A percentile compares a stretch with the other conserved stretches of the same genome.
Evolutionary conservation across 2,888 invertebrate genomes (phyloP).

Genomic region (Macrosoma leucophasiata): DNA sequence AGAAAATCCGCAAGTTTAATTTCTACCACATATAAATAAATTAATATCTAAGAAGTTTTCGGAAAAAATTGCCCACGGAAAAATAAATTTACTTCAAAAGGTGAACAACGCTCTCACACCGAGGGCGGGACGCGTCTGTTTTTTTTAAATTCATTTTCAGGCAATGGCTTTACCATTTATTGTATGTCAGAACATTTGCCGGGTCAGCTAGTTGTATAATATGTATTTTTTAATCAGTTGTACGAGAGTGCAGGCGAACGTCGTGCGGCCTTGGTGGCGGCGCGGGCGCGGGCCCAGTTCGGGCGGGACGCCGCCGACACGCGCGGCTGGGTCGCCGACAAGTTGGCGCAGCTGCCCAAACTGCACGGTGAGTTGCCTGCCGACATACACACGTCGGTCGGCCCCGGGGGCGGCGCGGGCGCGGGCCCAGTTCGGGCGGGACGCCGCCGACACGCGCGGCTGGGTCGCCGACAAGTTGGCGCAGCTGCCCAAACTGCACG

Average conservation of each 20-base stretch:
- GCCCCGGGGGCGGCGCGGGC: constrained; percentile 86
- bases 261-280: constrained; percentile 82
- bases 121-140: background rate
- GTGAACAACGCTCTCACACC: background rate
- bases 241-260: constrained; percentile 81
- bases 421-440: constrained; percentile 93
- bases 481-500: constrained; percentile 85
- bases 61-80: too few species aligned
- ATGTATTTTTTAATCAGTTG: constrained; percentile 49
- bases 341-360: constrained; percentile 88
- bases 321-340: constrained; percentile 93
- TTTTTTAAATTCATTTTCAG: background rate
- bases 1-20: too few species aligned
- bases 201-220: too few species aligned
- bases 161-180: too few species aligned
- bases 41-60: too few species aligned
- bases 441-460: constrained; percentile 91
- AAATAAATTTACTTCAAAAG: too few species aligned
- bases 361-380: constrained; percentile 66
- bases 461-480: constrained; percentile 96
- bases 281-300: constrained; percentile 91
- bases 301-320: constrained; percentile 94
- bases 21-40: too few species aligned
- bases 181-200: too few species aligned
- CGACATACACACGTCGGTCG: constrained; percentile 74